Percentiles rank a stretch among this genome's conserved stretches.
These are phyloP conservation scores for Euzetes globulus DNA, from an alignment of 2,888 invertebrate genomes.

Conservation along the genomic window DNA sequence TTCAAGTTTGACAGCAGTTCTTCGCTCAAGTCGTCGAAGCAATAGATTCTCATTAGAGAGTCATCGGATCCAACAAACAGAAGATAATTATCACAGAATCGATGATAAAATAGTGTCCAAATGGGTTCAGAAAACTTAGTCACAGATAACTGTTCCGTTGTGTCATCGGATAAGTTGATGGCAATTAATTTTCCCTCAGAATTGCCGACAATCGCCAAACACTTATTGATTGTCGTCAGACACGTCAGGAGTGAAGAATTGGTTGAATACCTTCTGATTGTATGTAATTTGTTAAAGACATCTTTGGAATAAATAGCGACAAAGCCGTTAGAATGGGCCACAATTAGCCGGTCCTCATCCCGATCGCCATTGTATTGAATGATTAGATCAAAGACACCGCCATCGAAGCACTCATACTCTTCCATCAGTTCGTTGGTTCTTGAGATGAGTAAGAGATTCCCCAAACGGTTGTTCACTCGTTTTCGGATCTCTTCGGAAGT, in stretches of 20 bases:
- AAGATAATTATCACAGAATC: neutral
- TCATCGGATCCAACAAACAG: conserved; percentile 28
- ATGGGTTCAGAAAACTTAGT: neutral
- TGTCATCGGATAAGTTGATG: neutral
- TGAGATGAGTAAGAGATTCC: conserved; percentile 17
- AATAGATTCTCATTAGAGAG: neutral
- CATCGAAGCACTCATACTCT: conserved; percentile 18
- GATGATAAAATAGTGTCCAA: neutral
- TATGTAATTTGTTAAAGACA: neutral
- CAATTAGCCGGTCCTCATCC: neutral
- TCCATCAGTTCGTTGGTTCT: neutral
- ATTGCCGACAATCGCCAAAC: conserved; percentile 6
- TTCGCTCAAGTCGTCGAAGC: neutral
- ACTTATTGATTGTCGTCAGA: neutral
- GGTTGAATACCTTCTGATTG: neutral
- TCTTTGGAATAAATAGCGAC: neutral
- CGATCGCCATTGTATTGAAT: neutral
- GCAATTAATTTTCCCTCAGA: conserved; percentile 20
- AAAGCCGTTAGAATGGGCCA: conserved; percentile 25
- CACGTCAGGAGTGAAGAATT: conserved; percentile 17
- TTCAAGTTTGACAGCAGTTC: neutral
- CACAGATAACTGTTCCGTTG: neutral
- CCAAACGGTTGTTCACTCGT: conserved; percentile 24
- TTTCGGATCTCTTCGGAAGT: neutral
- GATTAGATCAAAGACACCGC: conserved; percentile 28